Evolutionary conservation across 2,797 vertebrate genomes (phyloP), one percentile per base, ranked within the genome.

Genomic region (Poeciliopsis infans): DNA sequence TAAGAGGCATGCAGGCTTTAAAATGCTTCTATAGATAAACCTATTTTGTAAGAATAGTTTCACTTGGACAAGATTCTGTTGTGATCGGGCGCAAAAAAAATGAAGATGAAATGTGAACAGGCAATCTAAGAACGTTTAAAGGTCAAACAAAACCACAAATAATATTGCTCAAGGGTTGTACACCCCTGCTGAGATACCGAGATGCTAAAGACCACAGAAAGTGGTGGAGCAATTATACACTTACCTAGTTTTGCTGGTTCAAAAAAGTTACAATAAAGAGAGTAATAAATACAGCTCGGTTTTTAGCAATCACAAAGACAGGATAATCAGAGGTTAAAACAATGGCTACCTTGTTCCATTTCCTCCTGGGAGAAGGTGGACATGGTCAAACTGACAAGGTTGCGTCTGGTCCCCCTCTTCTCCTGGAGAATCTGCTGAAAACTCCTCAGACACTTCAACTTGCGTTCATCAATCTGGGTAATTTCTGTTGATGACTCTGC

Each of bases 381-480:
- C 90, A 96, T 96, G 55, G 97, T 96, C 78, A 96, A 92, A 79
- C 96, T 96, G 90, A 96, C 87, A 33, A 98, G 96, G 81, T 94
- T 97, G 86, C 96, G 96, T 64, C 96, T 96, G 86, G 93, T 96
- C 85, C 98, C 97, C 74, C 97, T 96, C 91, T 98, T 99, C 88
- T 99, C 97, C 79, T 90, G 94, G 79, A 99, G 94, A 79, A 99
- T 97, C 77, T 96, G 97, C 93, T 99, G 98, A 93, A 99, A 99
- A 91, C 95, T 98, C 92, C 94, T 96, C 91, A 97, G 95, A 93
- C 97, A 97, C 81, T 96, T 95, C 47, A 98, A 94, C 87, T 95
- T 97, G 76, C 96, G 95, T 28, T 96, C 97, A 84, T 98, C 97
- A 83, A 96, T 92, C 81, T 94, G 95, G 66, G 79, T 93, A 7